Conservation (phyloP, 2,113 vertebrate species). For the Prolemur simus region DNA sequence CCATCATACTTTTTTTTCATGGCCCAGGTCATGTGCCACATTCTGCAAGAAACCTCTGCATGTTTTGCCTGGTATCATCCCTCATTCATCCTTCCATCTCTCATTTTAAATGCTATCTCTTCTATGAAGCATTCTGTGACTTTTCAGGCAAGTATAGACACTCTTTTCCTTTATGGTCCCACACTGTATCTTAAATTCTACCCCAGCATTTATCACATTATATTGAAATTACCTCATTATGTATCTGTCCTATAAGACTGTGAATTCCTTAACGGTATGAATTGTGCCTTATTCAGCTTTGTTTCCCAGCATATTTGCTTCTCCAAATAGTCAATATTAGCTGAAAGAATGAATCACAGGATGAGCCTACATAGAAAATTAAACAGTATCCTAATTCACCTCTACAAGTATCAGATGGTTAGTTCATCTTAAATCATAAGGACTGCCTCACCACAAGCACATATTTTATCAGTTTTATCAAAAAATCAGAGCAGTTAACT, state of each 20-base stretch:
- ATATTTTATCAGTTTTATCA: neutral
- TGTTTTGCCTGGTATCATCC: neutral
- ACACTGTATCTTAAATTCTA: neutral
- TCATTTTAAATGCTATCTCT: conserved; percentile 84
- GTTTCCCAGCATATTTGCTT: neutral
- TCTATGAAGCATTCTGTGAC: neutral
- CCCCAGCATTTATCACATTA: neutral
- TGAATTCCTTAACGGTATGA: neutral
- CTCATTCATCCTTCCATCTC: neutral
- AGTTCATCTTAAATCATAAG: neutral
- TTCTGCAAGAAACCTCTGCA: neutral
- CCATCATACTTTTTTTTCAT: neutral
- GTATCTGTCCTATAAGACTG: neutral
- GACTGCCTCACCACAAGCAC: neutral
- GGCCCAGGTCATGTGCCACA: neutral
- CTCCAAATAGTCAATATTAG: neutral
- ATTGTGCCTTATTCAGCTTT: neutral
- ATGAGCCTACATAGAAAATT: neutral
- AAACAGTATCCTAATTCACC: neutral
- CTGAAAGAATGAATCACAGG: neutral
- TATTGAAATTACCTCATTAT: neutral
- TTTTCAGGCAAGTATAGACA: neutral
- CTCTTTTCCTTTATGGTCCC: neutral
- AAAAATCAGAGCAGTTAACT: neutral
- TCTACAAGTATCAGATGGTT: neutral